Base-by-base conservation (phyloP, 2,113 vertebrate genomes). In the Lepisosteus oculatus region DNA sequence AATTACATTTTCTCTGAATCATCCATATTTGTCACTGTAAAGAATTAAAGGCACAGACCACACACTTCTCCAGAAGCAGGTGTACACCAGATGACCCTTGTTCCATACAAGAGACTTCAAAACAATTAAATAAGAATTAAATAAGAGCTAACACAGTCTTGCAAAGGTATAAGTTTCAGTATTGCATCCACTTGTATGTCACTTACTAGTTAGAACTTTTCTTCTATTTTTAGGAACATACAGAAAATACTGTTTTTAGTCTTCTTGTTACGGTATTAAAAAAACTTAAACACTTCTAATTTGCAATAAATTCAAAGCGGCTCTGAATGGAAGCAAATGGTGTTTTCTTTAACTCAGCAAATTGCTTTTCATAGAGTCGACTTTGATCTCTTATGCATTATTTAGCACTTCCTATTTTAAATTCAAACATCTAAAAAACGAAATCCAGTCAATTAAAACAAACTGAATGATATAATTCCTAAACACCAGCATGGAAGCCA, bases 401-500 rank as follows among this genome's bases (percentile, higher is more conserved):
- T 74, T 70, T 70, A 75, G 73, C 29, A 56, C 62, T 66, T 66
- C 70, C 61, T 55, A 75, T 74, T 74, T 74, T 65, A 66, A 74
- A 75, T 75, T 75, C 73, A 65, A 66, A 70, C 73, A 75, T 75
- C 62, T 75, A 75, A 70, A 74, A 74, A 75, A 68, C 70, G 69
- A 70, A 75, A 75, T 66, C 42, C 68, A 66, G 68, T 75, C 73
- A 75, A 75, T 70, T 75, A 75, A 70, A 75, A 75, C 61, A 70
- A 75, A 65, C 67, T 57, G 68, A 55, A 43, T 44, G 54, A 70
- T 69, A 65, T 56, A 51, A 65, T 66, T 65, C 61, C 68, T 70
- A 75, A 75, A 70, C 61, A 70, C 43, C 63, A 43, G 9, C 6
- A 62, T 68, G 65, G 65, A 70, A 63, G 67, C 65, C 68, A 70